Base-by-base conservation (phyloP, 2,113 vertebrate genomes). In the Dicerorhinus sumatrensis region DNA sequence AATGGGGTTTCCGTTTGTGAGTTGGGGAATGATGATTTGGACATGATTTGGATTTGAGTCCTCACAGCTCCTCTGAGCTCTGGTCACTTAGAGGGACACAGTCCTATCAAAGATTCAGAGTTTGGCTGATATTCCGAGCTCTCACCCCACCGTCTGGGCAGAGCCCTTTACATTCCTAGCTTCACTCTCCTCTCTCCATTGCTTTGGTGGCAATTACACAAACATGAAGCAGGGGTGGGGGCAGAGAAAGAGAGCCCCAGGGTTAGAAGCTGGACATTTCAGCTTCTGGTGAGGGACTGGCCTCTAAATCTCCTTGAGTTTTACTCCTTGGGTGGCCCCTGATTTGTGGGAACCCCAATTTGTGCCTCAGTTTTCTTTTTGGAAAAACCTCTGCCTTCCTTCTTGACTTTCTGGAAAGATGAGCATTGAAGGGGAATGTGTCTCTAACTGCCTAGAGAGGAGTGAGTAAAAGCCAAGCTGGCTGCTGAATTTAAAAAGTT, bases 1-100 rank as follows among this genome's bases (percentile, higher is more conserved):
- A 83, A 60, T 46, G 33, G 63, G 76, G 18, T 95, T 89, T 93
- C 82, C 90, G 36, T 77, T 88, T 91, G 90, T 84, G 89, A 87
- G 60, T 72, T 51, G 56, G 75, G 51, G 51, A 14, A 54, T 46
- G 79, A 63, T 85, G 95, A 63, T 54, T 48, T 77, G 81, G 75
- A 88, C 36, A 60, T 82, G 25, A 9, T 48, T 85, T 79, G 31
- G 39, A 69, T 58, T 91, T 92, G 69, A 46, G 17, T 48, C 63
- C 25, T 29, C 23, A 62, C 46, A 79, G 46, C 48, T 54, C 36
- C 36, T 87, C 73, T 94, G 92, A 79, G 84, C 16, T 79, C 63
- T 97, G 83, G 60, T 91, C 72, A 85, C 70, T 48, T 67, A n/a
- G 36, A 11, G 85, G 69, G 56, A 56, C 39, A 79, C 27, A 62